Evolutionary conservation across 1,140 invertebrate genomes (phyloP), one percentile per base, ranked within the genome.

Genomic region (Samia ricini): DNA sequence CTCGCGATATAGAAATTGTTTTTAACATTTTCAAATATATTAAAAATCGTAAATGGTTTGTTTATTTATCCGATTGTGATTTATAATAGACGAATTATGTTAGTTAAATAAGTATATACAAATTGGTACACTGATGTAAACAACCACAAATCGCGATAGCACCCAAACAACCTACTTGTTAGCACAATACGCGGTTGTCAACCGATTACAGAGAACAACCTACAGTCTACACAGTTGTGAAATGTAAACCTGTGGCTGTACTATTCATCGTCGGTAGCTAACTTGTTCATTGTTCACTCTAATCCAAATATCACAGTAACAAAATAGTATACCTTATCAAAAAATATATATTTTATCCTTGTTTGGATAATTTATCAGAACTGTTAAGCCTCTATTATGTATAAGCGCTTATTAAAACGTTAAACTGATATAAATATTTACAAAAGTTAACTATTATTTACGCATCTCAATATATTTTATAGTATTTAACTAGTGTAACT

Each of bases 131-230:
- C 33, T 15, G 33, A 42, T 42, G 33, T 42, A 42, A 42, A 42
- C 33, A 42, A 42, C 10, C 12, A 42, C 33, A 21, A 57, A 10
- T 69, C 81, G 68, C 72, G 78, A 69, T 74, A 69, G 75, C 61
- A 65, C 63, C 50, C 33, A 15, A 42, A 42, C 15, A 42, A 42
- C 33, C n/a, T n/a, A n/a, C n/a, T n/a, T n/a, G n/a, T n/a, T n/a
- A n/a, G n/a, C 33, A 42, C 33, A 15, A 42, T 42, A 42, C 33
- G 33, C 69, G 62, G 69, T 66, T 64, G 50, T 62, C 63, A 70
- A 60, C 69, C 70, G 57, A 81, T 77, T 80, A 72, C 69, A 48
- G 26, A 26, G 19, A 10, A 29, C 56, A 19, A 51, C 50, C 33
- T 42, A 50, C 26, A 24, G 56, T 19, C 33, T 42, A 50, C 26